Percentiles rank a stretch among this genome's conserved stretches.
Conservation (phyloP, 1,140 invertebrate genomes). For the Trissolcus basalis region DNA sequence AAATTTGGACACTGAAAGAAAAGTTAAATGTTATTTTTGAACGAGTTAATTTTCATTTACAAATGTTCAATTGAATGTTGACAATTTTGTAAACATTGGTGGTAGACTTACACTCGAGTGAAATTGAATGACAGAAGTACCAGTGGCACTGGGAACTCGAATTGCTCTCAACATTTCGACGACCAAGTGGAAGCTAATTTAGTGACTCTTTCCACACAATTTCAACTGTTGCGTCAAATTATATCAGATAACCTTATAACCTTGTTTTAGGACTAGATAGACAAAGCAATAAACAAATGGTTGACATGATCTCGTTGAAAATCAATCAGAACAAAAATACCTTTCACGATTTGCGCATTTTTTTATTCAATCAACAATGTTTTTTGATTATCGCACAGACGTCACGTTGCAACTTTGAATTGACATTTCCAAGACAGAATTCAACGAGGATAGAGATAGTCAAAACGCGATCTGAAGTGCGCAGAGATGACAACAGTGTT, state of each 20-base stretch:
- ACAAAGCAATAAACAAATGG: background rate
- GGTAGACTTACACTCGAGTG: conserved; percentile 52
- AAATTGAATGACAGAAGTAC: conserved; percentile 29
- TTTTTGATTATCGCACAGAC: too few species aligned
- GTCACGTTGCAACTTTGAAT: too few species aligned
- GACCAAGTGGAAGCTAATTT: background rate
- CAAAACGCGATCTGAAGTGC: too few species aligned
- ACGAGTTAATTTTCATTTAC: too few species aligned
- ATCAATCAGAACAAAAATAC: too few species aligned
- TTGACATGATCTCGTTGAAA: background rate
- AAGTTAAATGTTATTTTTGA: background rate
- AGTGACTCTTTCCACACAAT: background rate
- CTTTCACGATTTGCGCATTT: too few species aligned
- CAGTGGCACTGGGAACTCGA: conserved; percentile 17
- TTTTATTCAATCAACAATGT: too few species aligned
- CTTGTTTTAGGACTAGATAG: conserved; percentile 3
- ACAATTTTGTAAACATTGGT: background rate
- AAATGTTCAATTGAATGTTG: background rate
- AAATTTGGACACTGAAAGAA: conserved; percentile 54
- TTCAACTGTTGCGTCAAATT: conserved; percentile 8
- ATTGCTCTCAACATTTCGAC: conserved; percentile 16
- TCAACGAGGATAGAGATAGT: too few species aligned
- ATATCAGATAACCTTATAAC: conserved; percentile 34
- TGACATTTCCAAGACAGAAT: too few species aligned
- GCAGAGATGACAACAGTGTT: too few species aligned